phyloP scores from a whole-genome alignment of 1,140 invertebrate genomes.

The Bombus soroeensis region DNA sequence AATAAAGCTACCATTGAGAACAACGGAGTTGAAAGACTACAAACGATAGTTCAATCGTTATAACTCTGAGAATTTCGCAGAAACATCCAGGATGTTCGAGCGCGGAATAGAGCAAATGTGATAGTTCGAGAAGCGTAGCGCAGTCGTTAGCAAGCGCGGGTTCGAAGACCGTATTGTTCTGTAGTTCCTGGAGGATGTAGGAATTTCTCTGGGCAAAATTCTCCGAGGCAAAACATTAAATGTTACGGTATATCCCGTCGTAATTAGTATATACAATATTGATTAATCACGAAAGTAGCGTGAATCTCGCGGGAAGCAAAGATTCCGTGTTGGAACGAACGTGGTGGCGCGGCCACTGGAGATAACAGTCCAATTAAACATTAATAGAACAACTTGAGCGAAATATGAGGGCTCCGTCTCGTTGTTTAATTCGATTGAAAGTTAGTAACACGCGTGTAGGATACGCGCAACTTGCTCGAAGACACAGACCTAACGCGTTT shows the following conservation, averaged over 20 bases:
- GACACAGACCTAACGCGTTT: conserved; percentile 12
- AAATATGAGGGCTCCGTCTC: not conserved
- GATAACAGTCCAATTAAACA: conserved; percentile 34
- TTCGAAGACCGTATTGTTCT: not conserved
- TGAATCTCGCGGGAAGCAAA: conserved; percentile 8
- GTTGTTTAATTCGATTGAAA: conserved; percentile 27
- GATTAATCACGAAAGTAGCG: conserved; percentile 3
- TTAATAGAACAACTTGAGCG: conserved; percentile 14
- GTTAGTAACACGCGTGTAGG: conserved; percentile 4
- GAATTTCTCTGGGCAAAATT: conserved; percentile 9
- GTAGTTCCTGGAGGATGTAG: not conserved
- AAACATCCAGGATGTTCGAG: not conserved
- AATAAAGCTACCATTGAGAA: too few relatives aligned
- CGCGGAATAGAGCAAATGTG: not conserved
- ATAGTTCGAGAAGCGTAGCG: not conserved
- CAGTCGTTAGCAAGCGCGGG: not conserved
- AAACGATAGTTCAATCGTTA: not conserved
- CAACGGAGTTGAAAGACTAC: too few relatives aligned
- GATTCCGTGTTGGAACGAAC: not conserved
- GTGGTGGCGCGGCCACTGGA: not conserved
- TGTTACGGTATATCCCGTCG: not conserved
- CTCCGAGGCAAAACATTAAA: not conserved
- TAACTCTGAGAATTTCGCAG: not conserved
- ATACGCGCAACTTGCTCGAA: not conserved
- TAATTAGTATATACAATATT: conserved; percentile 24